Percentiles rank a stretch among this genome's conserved stretches.
Conservation (phyloP, 2,888 invertebrate genomes). For the Ecdyonurus torrentis region DNA sequence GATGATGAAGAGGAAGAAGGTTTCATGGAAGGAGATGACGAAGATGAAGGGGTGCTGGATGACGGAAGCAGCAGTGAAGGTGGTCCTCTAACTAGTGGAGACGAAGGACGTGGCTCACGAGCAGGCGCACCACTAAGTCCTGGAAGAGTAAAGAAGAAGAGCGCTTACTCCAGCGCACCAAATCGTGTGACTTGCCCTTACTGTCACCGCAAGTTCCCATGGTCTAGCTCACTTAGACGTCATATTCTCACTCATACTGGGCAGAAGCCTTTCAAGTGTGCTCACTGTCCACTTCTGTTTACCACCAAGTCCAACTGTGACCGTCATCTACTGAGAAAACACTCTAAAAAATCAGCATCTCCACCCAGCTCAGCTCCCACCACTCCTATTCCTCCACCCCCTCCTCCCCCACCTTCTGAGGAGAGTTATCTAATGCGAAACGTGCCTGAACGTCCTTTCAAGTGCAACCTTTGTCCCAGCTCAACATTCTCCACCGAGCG, state of each 20-base stretch:
- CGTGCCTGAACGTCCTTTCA: constrained; percentile 60
- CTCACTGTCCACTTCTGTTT: constrained; percentile 80
- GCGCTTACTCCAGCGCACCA: constrained; percentile 88
- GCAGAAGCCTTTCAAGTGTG: constrained; percentile 92
- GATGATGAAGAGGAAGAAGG: constrained; percentile 26
- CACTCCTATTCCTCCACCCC: constrained; percentile 19
- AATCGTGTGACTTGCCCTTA: constrained; percentile 87
- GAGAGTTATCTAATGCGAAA: constrained; percentile 35
- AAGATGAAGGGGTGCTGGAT: constrained; percentile 32
- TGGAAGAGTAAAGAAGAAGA: constrained; percentile 72
- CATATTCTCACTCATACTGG: constrained; percentile 90
- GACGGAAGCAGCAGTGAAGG: constrained; percentile 64
- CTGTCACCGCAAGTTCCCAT: constrained; percentile 87
- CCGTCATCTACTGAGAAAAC: constrained; percentile 79
- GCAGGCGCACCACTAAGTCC: constrained; percentile 23
- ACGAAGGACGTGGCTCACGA: constrained; percentile 20
- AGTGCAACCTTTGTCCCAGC: constrained; percentile 64
- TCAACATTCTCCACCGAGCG: constrained; percentile 67
- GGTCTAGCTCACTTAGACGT: constrained; percentile 88
- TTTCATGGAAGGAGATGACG: constrained; percentile 15
- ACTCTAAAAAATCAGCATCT: constrained; percentile 35
- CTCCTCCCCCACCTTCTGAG: constrained; percentile 21
- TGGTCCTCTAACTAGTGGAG: constrained; percentile 50
- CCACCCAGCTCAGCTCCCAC: constrained; percentile 19
- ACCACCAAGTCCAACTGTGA: constrained; percentile 97